A percentile compares a stretch with the other conserved stretches of the same genome.
Conservation (phyloP, 2,113 vertebrate genomes). For the Apaloderma vittatum region DNA sequence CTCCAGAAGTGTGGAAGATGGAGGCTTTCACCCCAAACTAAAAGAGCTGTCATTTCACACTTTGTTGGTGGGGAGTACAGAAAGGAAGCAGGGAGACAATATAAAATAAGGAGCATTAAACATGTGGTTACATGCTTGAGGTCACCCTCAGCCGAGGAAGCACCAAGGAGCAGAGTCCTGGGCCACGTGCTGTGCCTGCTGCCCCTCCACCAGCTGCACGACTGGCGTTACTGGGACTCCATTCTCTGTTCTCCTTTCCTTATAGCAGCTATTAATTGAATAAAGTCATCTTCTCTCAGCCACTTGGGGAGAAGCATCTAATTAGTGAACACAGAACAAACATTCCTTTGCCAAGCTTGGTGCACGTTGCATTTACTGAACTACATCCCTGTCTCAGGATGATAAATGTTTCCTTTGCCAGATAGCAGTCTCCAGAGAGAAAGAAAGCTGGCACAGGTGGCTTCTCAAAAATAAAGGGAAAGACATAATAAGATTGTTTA, state of each 20-base stretch:
- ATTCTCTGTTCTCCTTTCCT: neutral
- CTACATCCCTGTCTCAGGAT: neutral
- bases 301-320: neutral
- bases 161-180: rapidly evolving
- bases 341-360: neutral
- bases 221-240: neutral
- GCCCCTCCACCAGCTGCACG: neutral
- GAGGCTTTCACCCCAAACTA: neutral
- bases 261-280: neutral
- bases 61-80: neutral
- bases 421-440: neutral
- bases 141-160: neutral
- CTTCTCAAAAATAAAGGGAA: neutral
- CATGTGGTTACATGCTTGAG: neutral
- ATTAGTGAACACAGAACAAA: neutral
- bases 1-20: neutral
- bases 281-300: neutral
- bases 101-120: neutral
- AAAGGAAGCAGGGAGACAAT: neutral
- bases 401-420: neutral
- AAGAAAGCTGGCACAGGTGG: neutral
- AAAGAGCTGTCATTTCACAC: neutral
- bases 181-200: neutral
- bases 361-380: neutral
- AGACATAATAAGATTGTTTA: neutral